phyloP scores from a whole-genome alignment of 2,797 vertebrate species.

The Platalea minor region DNA sequence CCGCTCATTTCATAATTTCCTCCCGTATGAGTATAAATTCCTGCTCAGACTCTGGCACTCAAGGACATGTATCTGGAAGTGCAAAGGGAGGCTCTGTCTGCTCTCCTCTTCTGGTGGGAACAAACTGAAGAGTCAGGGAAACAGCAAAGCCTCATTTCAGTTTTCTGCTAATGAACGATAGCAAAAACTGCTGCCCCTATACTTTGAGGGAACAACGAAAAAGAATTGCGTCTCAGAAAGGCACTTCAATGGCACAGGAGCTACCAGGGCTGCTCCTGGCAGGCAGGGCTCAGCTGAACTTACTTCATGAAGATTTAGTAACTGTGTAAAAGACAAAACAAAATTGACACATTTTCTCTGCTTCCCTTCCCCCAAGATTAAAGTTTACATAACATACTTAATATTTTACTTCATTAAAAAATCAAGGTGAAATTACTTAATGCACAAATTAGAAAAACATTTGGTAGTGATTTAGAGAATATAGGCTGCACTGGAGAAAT shows the following conservation, averaged over 20 bases:
- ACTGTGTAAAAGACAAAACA: neutral
- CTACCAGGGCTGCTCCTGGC: neutral
- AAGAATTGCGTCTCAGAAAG: neutral
- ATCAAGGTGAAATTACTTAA: neutral
- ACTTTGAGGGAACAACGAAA: neutral
- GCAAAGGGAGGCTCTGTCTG: neutral
- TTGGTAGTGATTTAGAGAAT: neutral
- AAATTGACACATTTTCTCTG: neutral
- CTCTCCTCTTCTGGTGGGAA: neutral
- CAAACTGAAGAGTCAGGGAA: neutral
- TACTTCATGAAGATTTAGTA: neutral
- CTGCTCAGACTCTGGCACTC: neutral
- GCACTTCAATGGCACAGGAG: neutral
- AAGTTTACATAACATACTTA: neutral
- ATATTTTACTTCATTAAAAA: constrained; percentile 13
- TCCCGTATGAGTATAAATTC: neutral
- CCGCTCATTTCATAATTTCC: neutral
- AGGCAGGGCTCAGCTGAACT: neutral
- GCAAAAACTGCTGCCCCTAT: neutral
- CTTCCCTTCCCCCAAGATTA: neutral
- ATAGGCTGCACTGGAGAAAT: neutral
- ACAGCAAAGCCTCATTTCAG: neutral
- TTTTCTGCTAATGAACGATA: neutral
- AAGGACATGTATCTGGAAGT: neutral
- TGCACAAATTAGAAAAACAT: neutral